A percentile compares a stretch with the other conserved stretches of the same genome.
phyloP scores from a whole-genome alignment of 2,797 vertebrate genomes.

The Micropoecilia bifurca region DNA sequence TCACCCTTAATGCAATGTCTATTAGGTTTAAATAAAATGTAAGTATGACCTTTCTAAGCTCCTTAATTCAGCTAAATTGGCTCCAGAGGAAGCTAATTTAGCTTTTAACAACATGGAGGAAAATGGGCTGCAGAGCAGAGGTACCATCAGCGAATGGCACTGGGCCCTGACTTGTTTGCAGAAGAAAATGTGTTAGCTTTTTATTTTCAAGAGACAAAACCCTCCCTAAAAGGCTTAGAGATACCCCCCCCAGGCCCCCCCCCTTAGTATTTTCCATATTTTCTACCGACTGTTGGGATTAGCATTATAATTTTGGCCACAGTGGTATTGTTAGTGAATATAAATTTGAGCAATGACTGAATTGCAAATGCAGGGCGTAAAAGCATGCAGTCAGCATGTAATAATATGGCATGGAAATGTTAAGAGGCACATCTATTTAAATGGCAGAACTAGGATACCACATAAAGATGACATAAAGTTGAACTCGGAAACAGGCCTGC shows the following conservation, averaged over 20 bases:
- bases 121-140: slow-evolving; percentile 56
- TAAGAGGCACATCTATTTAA: slow-evolving; percentile 40
- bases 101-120: slow-evolving; percentile 59
- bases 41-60: slow-evolving; percentile 73
- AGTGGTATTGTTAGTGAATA: slow-evolving; percentile 69
- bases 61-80: slow-evolving; percentile 72
- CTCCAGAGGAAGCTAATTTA: slow-evolving; percentile 71
- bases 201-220: slow-evolving; percentile 17
- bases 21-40: slow-evolving; percentile 67
- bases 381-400: slow-evolving; percentile 67
- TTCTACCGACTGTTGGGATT: slow-evolving; percentile 48
- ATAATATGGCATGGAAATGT: slow-evolving; percentile 70
- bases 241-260: slow-evolving; percentile 13
- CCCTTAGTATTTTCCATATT: slow-evolving; percentile 39
- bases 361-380: slow-evolving; percentile 66
- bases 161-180: slow-evolving; percentile 62
- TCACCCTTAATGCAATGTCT: slow-evolving; percentile 42
- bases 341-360: slow-evolving; percentile 70
- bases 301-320: slow-evolving; percentile 64
- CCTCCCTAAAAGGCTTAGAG: slow-evolving; percentile 7
- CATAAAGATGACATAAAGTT: slow-evolving; percentile 21
- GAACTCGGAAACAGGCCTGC: slow-evolving; percentile 14
- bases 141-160: slow-evolving; percentile 62
- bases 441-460: slow-evolving; percentile 43
- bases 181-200: slow-evolving; percentile 51